Conservation (phyloP, 2,797 vertebrate species). For the Hydrocynus forskahlii region DNA sequence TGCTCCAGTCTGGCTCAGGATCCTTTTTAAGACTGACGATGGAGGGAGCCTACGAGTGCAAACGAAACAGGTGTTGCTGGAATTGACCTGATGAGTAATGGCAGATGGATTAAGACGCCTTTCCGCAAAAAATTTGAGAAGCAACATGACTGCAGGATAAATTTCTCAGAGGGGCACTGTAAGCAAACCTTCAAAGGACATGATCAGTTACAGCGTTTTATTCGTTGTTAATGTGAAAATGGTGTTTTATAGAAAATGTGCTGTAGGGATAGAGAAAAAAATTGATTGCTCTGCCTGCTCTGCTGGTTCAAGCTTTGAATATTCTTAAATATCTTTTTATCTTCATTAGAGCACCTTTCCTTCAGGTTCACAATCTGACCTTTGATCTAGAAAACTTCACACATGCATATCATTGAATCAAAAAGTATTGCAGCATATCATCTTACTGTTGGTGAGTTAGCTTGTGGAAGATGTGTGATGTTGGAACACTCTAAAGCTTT, state of each 20-base stretch:
- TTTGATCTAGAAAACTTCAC: too few species aligned
- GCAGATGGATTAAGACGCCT: background rate
- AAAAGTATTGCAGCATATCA: too few species aligned
- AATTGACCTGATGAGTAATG: background rate
- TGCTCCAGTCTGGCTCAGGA: background rate
- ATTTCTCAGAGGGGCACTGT: background rate
- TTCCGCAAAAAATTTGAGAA: background rate
- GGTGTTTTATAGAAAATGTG: background rate
- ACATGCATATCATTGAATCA: too few species aligned
- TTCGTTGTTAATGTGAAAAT: background rate
- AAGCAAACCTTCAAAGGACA: background rate
- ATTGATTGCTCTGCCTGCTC: too few species aligned
- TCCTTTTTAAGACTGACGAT: background rate
- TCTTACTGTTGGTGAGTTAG: too few species aligned
- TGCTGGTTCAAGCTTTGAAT: too few species aligned
- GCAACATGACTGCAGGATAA: conserved; percentile 7
- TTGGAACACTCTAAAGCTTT: too few species aligned
- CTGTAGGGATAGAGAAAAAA: too few species aligned
- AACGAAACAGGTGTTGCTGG: background rate
- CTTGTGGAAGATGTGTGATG: too few species aligned
- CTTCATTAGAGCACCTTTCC: too few species aligned
- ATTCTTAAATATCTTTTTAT: too few species aligned
- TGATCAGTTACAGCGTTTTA: background rate
- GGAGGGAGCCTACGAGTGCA: background rate
- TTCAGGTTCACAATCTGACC: too few species aligned